phyloP scores from a whole-genome alignment of 2,797 vertebrate genomes.

The Pithecia hirsuta region DNA sequence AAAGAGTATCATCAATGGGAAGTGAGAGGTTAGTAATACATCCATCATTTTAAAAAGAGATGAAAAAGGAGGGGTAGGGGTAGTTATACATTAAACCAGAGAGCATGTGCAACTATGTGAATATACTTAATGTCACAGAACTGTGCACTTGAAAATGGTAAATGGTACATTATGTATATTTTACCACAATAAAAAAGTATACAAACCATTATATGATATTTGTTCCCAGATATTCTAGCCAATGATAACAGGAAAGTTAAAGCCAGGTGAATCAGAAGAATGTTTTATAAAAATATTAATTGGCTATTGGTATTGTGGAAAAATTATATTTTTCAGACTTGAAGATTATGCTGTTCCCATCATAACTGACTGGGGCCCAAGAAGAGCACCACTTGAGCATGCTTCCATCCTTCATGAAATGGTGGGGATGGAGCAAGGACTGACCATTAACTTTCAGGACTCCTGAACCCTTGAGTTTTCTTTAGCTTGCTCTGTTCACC shows the following conservation, averaged over 20 bases:
- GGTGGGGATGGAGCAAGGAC: background rate
- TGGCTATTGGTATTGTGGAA: background rate
- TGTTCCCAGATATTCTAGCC: background rate
- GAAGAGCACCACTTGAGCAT: too few relatives aligned
- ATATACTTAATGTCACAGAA: background rate
- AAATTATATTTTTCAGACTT: background rate
- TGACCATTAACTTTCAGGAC: too few relatives aligned
- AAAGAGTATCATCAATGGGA: slow-evolving; percentile 95
- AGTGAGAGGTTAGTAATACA: slow-evolving; percentile 88
- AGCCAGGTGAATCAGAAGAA: background rate
- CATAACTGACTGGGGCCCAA: too few relatives aligned
- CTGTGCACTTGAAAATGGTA: background rate
- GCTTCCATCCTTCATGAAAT: too few relatives aligned
- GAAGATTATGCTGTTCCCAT: background rate
- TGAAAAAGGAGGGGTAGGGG: accelerated
- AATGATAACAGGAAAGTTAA: background rate
- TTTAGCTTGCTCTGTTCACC: background rate
- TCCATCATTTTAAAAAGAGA: background rate
- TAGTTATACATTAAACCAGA: too few relatives aligned
- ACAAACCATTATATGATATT: too few relatives aligned
- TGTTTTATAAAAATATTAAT: background rate
- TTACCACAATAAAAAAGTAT: background rate
- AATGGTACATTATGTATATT: background rate
- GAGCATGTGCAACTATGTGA: accelerated
- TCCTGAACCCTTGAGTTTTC: background rate